Conservation (phyloP, 1,140 invertebrate species). For the Drosophila athabasca region DNA sequence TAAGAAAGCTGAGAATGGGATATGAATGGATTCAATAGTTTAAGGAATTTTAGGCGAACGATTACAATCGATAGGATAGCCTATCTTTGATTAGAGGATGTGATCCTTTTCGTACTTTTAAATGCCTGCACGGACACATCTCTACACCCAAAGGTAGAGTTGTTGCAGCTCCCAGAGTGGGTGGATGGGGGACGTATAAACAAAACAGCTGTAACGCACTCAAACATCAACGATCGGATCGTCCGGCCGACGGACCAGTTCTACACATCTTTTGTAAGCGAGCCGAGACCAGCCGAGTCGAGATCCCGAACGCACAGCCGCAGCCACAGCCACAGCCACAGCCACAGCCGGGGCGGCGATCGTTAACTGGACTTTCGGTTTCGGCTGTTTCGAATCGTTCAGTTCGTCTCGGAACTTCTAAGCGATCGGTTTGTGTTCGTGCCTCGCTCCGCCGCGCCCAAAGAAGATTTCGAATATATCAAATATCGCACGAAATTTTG, state of each 20-base stretch:
- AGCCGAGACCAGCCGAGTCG: no score
- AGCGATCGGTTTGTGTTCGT: constrained; percentile 58
- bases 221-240: constrained; percentile 25
- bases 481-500: constrained; percentile 26
- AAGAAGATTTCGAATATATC: constrained; percentile 24
- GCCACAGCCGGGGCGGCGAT: constrained; percentile 28
- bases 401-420: constrained; percentile 75
- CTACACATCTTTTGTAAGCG: neutral
- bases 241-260: constrained; percentile 4
- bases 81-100: no score
- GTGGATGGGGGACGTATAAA: constrained; percentile 34
- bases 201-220: constrained; percentile 63
- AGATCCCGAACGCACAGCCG: constrained; percentile 9
- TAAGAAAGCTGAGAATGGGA: neutral
- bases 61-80: no score
- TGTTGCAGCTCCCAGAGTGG: neutral
- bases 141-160: neutral
- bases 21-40: no score
- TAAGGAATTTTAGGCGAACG: no score
- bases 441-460: constrained; percentile 36
- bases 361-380: constrained; percentile 71
- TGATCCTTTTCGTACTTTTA: no score
- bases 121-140: no score
- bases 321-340: no score
- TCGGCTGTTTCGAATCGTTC: constrained; percentile 48